phyloP scores from a whole-genome alignment of 2,797 vertebrate species.

The Silurus aristotelis region DNA sequence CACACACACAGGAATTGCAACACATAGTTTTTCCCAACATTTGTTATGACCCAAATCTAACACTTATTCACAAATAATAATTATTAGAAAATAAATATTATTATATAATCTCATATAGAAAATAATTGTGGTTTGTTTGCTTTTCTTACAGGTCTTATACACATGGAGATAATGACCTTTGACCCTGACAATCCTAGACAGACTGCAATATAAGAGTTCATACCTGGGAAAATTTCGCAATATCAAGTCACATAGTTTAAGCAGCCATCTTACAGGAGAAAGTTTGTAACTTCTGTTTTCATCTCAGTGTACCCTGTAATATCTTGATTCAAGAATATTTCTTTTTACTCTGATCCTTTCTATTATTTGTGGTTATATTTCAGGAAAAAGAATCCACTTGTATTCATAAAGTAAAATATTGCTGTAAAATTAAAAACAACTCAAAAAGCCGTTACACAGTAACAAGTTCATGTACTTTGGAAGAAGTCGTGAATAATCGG shows the following conservation, averaged over 20 bases:
- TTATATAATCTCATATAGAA: neutral
- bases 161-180: slow-evolving; percentile 85
- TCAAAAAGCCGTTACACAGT: neutral
- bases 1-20: neutral
- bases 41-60: neutral
- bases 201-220: slow-evolving; percentile 48
- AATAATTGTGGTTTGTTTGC: neutral
- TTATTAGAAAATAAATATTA: neutral
- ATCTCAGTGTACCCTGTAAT: neutral
- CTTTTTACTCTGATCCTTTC: neutral
- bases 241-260: neutral
- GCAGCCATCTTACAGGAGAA: neutral
- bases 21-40: neutral
- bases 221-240: neutral
- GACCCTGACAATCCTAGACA: slow-evolving; percentile 74
- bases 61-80: neutral
- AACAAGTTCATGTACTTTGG: neutral
- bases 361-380: neutral
- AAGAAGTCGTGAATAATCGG: neutral
- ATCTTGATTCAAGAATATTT: neutral
- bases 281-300: neutral
- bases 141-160: slow-evolving; percentile 60
- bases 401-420: too few species aligned
- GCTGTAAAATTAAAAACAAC: neutral
- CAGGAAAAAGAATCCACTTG: neutral